phyloP scores from a whole-genome alignment of 2,113 vertebrate species.

The Megaceryle maxima region DNA sequence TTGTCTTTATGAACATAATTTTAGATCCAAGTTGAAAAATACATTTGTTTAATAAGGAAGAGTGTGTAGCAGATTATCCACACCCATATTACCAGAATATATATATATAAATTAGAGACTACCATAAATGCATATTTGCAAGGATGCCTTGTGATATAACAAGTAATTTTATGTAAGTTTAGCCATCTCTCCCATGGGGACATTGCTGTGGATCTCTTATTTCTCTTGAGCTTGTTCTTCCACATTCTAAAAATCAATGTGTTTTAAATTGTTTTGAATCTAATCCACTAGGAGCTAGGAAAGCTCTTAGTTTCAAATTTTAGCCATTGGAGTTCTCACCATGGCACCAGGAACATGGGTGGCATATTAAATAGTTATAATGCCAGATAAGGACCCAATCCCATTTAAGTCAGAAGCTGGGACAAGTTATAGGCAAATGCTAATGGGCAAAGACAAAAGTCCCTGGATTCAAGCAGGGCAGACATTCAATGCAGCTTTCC shows the following conservation, averaged over 20 bases:
- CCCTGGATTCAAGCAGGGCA: background rate
- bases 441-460: background rate
- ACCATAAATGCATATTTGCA: background rate
- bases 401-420: background rate
- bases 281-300: background rate
- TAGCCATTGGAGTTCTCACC: background rate
- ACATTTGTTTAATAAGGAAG: background rate
- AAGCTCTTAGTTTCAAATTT: background rate
- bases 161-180: background rate
- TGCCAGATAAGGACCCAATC: background rate
- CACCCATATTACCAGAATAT: background rate
- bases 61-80: background rate
- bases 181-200: background rate
- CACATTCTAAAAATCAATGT: background rate
- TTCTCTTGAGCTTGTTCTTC: background rate
- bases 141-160: background rate
- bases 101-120: background rate
- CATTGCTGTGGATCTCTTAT: background rate
- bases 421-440: background rate
- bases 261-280: background rate
- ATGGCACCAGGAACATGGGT: background rate
- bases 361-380: background rate
- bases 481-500: background rate
- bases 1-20: background rate
- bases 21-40: background rate